Evolutionary conservation across 2,888 invertebrate genomes (phyloP).

Genomic region (Adineta ricciae): DNA sequence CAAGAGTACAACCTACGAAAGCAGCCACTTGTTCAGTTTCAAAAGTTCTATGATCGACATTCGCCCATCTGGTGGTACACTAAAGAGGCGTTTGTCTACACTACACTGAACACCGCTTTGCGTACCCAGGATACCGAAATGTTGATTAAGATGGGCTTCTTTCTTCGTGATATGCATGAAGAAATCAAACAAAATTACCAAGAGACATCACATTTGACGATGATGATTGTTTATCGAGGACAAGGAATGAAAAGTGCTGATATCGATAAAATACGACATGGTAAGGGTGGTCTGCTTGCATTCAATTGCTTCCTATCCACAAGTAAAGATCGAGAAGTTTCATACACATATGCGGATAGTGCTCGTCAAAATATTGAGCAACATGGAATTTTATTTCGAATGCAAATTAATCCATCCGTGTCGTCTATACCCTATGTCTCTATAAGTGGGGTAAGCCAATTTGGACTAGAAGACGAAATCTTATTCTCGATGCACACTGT

Average conservation of each 20-base stretch:
- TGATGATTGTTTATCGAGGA: background rate
- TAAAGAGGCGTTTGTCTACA: background rate
- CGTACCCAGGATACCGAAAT: background rate
- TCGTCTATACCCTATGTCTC: background rate
- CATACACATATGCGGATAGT: background rate
- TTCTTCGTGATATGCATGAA: background rate
- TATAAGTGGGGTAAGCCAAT: background rate
- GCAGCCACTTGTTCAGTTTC: background rate
- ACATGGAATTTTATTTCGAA: background rate
- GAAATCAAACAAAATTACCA: background rate
- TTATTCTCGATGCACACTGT: background rate
- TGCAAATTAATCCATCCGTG: background rate
- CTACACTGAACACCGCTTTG: background rate
- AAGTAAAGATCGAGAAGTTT: too few relatives aligned
- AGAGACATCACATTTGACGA: accelerated
- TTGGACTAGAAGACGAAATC: background rate
- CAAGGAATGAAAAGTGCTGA: background rate
- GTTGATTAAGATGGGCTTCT: background rate
- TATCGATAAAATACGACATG: background rate
- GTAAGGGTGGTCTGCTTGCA: background rate
- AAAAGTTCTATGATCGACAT: background rate
- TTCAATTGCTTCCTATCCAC: background rate
- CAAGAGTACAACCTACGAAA: background rate
- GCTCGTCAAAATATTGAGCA: background rate
- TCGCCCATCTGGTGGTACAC: background rate